Evolutionary conservation across 2,797 vertebrate genomes (phyloP).

Genomic region (Lepidocolaptes lacrymiger): DNA sequence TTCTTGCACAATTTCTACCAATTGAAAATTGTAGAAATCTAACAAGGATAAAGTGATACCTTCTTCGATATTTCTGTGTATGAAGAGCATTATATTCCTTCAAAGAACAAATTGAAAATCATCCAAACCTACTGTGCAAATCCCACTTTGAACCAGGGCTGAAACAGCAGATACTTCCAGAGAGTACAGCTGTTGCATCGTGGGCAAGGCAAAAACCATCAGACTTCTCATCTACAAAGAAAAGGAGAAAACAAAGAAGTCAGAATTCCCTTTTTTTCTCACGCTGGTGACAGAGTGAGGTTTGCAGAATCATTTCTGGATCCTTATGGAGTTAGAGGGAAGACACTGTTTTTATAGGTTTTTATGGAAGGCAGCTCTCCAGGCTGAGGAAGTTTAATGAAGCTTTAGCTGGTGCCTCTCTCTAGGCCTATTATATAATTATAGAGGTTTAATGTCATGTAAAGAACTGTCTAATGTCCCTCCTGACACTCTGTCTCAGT

Average conservation of each 20-base stretch:
- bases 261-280: background rate
- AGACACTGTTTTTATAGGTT: background rate
- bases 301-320: background rate
- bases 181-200: conserved; percentile 88
- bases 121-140: conserved; percentile 81
- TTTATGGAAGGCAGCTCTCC: background rate
- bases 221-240: conserved; percentile 83
- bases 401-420: background rate
- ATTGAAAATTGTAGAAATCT: background rate
- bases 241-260: background rate
- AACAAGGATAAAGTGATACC: background rate
- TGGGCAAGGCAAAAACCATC: conserved; percentile 85
- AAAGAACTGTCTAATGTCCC: background rate
- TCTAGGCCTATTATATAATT: background rate
- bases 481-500: background rate
- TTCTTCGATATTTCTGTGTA: background rate
- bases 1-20: background rate
- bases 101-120: background rate
- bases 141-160: conserved; percentile 86
- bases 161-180: conserved; percentile 87
- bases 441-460: background rate
- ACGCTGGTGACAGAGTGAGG: background rate
- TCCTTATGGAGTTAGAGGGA: background rate
- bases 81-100: background rate
- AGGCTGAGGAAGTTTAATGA: background rate